Conservation (phyloP, 2,113 vertebrate genomes). For the Takifugu flavidus region DNA sequence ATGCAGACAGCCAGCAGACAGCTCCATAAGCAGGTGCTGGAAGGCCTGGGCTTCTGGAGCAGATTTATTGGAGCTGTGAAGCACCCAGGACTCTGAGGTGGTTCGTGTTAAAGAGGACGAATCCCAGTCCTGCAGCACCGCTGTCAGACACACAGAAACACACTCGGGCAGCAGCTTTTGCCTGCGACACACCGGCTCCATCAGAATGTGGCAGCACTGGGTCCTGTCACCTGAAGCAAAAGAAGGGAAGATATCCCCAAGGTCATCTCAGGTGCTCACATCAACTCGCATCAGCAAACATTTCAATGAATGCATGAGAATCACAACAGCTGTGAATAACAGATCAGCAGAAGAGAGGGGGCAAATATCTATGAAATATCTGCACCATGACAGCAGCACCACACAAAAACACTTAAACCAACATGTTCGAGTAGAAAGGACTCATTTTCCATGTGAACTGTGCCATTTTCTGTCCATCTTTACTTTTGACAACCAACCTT, state of each 20-base stretch:
- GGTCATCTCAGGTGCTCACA: not conserved
- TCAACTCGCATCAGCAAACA: no score
- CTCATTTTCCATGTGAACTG: no score
- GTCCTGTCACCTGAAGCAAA: constrained; percentile 39
- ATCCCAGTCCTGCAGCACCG: constrained; percentile 71
- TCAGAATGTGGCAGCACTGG: constrained; percentile 71
- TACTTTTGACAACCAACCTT: constrained; percentile 50
- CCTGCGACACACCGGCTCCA: constrained; percentile 80
- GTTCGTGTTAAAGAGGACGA: constrained; percentile 49
- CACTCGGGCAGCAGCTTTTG: constrained; percentile 71
- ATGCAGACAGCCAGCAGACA: constrained; percentile 67
- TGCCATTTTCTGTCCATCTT: not conserved
- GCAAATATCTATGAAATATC: no score
- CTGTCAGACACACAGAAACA: constrained; percentile 77
- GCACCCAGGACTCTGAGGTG: constrained; percentile 80
- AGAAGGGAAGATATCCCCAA: not conserved
- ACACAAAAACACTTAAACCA: no score
- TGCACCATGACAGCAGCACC: no score
- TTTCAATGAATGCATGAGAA: no score
- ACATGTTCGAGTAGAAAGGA: no score
- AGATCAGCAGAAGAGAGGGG: no score
- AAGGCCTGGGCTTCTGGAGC: constrained; percentile 51
- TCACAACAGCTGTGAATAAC: no score
- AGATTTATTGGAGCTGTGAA: constrained; percentile 53
- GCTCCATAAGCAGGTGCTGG: constrained; percentile 69